Conservation (phyloP, 2,888 invertebrate genomes). For the Drosophila picticornis region DNA sequence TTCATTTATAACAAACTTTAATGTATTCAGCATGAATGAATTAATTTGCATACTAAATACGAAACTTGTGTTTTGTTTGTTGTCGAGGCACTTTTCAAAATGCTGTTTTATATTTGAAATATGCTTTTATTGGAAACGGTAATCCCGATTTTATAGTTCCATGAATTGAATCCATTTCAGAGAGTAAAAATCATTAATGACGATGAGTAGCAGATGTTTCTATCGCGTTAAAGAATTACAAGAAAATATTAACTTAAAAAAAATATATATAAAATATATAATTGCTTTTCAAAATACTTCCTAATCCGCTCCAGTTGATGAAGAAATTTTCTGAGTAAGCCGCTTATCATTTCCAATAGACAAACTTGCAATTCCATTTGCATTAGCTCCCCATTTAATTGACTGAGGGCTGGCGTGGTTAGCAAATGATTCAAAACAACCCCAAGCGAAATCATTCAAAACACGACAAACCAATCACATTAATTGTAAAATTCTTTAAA, state of each 20-base stretch:
- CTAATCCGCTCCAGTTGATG: background rate
- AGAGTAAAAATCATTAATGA: background rate
- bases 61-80: background rate
- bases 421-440: conserved; percentile 16
- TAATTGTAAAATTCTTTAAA: background rate
- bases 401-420: conserved; percentile 47
- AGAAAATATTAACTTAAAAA: background rate
- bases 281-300: conserved; percentile 2
- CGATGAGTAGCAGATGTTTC: background rate
- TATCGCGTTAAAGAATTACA: background rate
- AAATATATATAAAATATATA: background rate
- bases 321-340: conserved; percentile 18
- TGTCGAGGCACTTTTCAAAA: no score
- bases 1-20: background rate
- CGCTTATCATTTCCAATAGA: conserved; percentile 44
- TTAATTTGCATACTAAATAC: background rate
- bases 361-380: conserved; percentile 21
- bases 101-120: background rate
- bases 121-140: background rate
- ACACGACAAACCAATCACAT: conserved; percentile 3
- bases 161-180: background rate
- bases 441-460: conserved; percentile 13
- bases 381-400: conserved; percentile 4
- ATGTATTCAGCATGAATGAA: background rate
- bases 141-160: background rate